These are phyloP conservation scores for Tamias sibiricus DNA, from an alignment of 2,113 vertebrate genomes.

Conservation along the genomic window DNA sequence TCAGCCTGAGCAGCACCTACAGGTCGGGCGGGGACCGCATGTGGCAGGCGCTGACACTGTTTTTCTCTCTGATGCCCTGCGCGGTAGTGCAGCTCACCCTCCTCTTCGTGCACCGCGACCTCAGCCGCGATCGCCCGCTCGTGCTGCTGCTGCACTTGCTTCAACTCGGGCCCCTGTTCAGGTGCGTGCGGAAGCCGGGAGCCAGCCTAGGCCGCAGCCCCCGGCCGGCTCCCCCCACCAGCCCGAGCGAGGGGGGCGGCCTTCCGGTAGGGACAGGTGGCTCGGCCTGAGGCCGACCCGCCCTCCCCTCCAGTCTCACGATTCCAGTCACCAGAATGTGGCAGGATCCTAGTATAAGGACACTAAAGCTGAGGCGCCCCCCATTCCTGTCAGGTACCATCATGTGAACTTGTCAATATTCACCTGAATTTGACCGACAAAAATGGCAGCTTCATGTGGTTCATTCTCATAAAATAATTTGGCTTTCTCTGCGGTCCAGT, in stretches of 20 bases:
- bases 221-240: not conserved
- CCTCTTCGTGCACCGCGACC: constrained; percentile 96
- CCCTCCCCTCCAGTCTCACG: not conserved
- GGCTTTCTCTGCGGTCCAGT: not conserved
- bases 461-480: not conserved
- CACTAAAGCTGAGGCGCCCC: not conserved
- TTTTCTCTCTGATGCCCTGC: constrained; percentile 95
- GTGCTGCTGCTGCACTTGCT: constrained; percentile 96
- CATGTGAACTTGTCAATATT: not conserved
- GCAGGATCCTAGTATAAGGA: not conserved
- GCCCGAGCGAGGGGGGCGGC: not conserved
- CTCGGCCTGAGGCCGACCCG: not conserved
- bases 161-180: constrained; percentile 96
- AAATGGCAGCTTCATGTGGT: not conserved
- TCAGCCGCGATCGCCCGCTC: constrained; percentile 95
- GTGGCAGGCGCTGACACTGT: constrained; percentile 95
- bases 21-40: constrained; percentile 92
- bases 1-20: constrained; percentile 96
- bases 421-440: not conserved
- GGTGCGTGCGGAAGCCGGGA: constrained; percentile 87
- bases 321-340: not conserved
- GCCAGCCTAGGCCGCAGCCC: not conserved
- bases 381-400: not conserved
- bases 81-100: constrained; percentile 96
- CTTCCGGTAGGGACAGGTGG: not conserved